Evolutionary conservation across 2,888 invertebrate genomes (phyloP).

Genomic region (Napeogenes inachia): DNA sequence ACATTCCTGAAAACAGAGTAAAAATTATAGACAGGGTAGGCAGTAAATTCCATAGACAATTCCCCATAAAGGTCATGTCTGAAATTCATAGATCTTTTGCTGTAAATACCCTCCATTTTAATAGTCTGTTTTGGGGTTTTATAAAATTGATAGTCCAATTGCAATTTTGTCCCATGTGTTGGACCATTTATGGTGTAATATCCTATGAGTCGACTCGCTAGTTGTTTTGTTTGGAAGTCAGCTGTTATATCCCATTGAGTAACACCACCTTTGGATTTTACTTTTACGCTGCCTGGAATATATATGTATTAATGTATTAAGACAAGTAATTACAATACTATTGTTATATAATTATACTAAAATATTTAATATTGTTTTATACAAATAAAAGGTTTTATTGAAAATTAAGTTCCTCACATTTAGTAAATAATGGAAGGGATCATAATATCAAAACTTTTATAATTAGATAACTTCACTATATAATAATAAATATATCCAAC

Average conservation of each 20-base stretch:
- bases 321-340: neutral
- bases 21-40: conserved; percentile 86
- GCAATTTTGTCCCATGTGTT: conserved; percentile 77
- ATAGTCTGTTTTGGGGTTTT: conserved; percentile 76
- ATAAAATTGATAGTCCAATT: conserved; percentile 82
- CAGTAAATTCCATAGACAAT: conserved; percentile 83
- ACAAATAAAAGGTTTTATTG: no score
- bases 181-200: conserved; percentile 80
- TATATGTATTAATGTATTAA: neutral
- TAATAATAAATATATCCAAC: no score
- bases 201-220: conserved; percentile 84
- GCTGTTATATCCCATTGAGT: conserved; percentile 86
- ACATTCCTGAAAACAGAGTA: conserved; percentile 80
- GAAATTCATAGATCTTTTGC: conserved; percentile 77
- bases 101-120: conserved; percentile 65
- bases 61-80: conserved; percentile 80
- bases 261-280: conserved; percentile 75
- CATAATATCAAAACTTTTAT: no score
- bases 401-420: no score
- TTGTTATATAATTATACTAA: no score
- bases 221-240: conserved; percentile 86
- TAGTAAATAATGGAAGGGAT: no score
- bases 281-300: conserved; percentile 53
- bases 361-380: no score
- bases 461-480: no score